Evolutionary conservation across 2,113 vertebrate species (phyloP), one percentile per base, ranked within the genome.

Genomic region (Caloenas nicobarica): DNA sequence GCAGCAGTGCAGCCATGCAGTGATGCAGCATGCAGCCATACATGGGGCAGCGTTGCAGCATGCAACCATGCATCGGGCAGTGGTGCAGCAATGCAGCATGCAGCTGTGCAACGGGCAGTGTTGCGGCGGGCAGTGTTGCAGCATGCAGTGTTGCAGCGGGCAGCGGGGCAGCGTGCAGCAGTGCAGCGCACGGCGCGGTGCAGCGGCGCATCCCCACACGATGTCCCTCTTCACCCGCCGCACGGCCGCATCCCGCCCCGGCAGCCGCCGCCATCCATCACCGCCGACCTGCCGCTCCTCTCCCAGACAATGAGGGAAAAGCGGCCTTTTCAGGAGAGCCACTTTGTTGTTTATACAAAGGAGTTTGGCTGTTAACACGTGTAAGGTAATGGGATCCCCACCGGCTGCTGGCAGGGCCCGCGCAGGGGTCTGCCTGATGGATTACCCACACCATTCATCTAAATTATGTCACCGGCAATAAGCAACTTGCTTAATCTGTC

Each of bases 391-490:
- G 97, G 98, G 97, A 98, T 98, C 98, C 97, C 97, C 88, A 96
- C 96, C 97, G 97, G 98, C 98, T 96, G 97, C 96, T 61, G 62
- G 81, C 84, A 76, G 88, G 92, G 91, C 91, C 79, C 25, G 90
- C 94, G 96, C 79, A 53, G 89, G 82, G 89, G 95, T 94, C 97
- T 96, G 95, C 92, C 98, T 98, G 98, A 98, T 97, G 97, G 98
- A 98, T 98, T 97, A 97, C 97, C 96, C 97, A 86, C 97, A 96
- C 98, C 98, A 98, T 98, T 98, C 98, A 98, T 98, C 98, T 98
- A 98, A 98, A 99, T 99, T 98, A 98, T 98, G 98, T 98, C 98
- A 97, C 97, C 33, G 97, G 97, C 97, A 98, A 97, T 98, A 96
- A 98, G 97, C 97, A 86, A 97, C 98, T 97, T 96, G 97, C 97